Conservation (phyloP, 2,113 vertebrate genomes). For the Myrmophylax atrothorax region DNA sequence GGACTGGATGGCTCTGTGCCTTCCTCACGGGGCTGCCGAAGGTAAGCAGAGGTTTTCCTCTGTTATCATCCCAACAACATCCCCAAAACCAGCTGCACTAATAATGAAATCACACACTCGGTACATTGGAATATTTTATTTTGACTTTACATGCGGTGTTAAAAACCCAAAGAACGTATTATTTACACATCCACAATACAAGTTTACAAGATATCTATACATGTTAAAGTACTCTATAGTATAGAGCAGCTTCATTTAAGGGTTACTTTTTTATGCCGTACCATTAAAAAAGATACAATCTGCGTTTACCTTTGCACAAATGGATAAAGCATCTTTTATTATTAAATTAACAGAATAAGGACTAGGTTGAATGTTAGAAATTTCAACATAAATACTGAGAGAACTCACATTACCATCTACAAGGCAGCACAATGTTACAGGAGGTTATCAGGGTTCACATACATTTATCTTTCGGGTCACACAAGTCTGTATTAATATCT, state of each 20-base stretch:
- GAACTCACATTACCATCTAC: slow-evolving; percentile 94
- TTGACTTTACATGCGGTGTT: slow-evolving; percentile 99
- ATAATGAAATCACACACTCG: not conserved
- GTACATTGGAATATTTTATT: slow-evolving; percentile 95
- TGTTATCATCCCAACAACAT: rapidly evolving
- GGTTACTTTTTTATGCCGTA: slow-evolving; percentile 89
- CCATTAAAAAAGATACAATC: slow-evolving; percentile 91
- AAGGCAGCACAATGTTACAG: slow-evolving; percentile 92
- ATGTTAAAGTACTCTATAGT: slow-evolving; percentile 94
- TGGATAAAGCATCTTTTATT: slow-evolving; percentile 85
- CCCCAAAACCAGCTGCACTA: not conserved
- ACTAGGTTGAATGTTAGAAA: slow-evolving; percentile 88
- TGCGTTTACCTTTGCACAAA: slow-evolving; percentile 90
- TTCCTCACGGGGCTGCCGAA: not conserved
- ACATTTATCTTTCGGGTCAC: slow-evolving; percentile 77
- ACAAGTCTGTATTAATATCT: slow-evolving; percentile 79
- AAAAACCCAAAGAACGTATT: slow-evolving; percentile 96
- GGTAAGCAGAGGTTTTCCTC: not conserved
- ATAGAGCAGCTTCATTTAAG: slow-evolving; percentile 88
- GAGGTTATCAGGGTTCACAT: slow-evolving; percentile 81
- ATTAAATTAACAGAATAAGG: slow-evolving; percentile 90
- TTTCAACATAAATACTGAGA: slow-evolving; percentile 85
- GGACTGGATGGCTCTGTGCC: not conserved
- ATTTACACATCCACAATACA: slow-evolving; percentile 99
- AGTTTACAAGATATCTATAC: slow-evolving; percentile 98